Evolutionary conservation across 2,888 invertebrate genomes (phyloP), one percentile per base, ranked within the genome.

Genomic region (Peribatodes rhomboidaria): DNA sequence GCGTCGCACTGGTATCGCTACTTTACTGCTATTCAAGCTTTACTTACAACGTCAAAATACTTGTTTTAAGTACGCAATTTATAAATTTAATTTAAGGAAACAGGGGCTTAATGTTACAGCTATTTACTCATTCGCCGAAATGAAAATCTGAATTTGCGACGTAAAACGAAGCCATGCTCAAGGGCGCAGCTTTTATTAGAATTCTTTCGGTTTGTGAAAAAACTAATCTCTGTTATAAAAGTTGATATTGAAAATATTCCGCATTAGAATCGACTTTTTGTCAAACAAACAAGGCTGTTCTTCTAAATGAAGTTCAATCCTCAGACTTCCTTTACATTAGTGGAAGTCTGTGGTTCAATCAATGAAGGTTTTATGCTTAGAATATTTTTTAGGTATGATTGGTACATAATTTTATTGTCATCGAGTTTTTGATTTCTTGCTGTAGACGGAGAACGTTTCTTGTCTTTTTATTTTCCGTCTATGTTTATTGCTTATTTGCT

Each of bases 31-130:
- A 6, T 27, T 27, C 27, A 27, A 27, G 6, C n/a, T n/a, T 47
- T 27, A 27, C 33, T n/a, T n/a, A n/a, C n/a, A n/a, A n/a, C 8
- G 27, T 31, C 39, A 31, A 22, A 58, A 58, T 37, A 13, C 16
- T 37, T 10, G 46, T 22, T n/a, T 13, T 3, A 44, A 53, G 53
- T 35, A 31, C 53, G 9, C 46, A 53, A 53, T 60, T 60, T 60
- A 60, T 46, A 46, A 35, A 53, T 54, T 60, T 39, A 60, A 60
- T 54, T 54, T 54, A 39, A 37, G 54, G 27, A 61, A 60, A 53
- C 53, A 27, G 33, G 44, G 33, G 16, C 44, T 44, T 18, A 9
- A 42, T 31, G 22, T 42, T 37, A 42, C 27, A 53, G 20, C 46
- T 35, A 35, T 20, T 33, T n/a, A n/a, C 42, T 49, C 50, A 41